Conservation (phyloP, 1,140 invertebrate species). For the Penaeus chinensis region DNA sequence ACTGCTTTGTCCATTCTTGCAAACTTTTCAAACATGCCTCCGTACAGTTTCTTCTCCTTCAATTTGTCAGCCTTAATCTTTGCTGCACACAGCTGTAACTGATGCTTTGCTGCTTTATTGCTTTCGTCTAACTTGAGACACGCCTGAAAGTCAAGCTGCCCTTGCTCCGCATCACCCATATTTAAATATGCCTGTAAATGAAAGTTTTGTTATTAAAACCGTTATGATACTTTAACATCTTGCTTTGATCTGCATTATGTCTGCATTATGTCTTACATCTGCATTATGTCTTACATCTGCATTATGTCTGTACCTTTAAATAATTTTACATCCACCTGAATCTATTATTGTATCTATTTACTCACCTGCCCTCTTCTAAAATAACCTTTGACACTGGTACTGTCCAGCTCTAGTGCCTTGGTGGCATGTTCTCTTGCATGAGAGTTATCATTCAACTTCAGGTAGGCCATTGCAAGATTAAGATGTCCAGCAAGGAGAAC, state of each 20-base stretch:
- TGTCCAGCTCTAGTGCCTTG: constrained; percentile 80
- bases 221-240: background rate
- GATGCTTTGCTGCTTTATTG: constrained; percentile 86
- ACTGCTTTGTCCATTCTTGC: constrained; percentile 84
- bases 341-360: constrained; percentile 11
- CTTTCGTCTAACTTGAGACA: constrained; percentile 80
- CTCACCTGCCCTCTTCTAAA: constrained; percentile 85
- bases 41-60: constrained; percentile 90
- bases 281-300: background rate
- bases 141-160: constrained; percentile 82
- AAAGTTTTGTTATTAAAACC: background rate
- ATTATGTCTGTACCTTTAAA: background rate
- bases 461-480: constrained; percentile 86
- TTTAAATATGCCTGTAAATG: constrained; percentile 77
- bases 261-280: background rate
- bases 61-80: constrained; percentile 81
- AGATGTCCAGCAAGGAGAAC: constrained; percentile 81
- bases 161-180: constrained; percentile 82
- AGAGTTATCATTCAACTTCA: constrained; percentile 82
- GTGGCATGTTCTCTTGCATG: constrained; percentile 79
- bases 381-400: constrained; percentile 87
- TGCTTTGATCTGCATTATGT: background rate
- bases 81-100: constrained; percentile 79
- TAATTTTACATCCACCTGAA: background rate
- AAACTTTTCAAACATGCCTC: constrained; percentile 90